These are phyloP conservation scores for Mimumesa dahlbomi DNA, from an alignment of 2,888 invertebrate species.

Conservation along the genomic window DNA sequence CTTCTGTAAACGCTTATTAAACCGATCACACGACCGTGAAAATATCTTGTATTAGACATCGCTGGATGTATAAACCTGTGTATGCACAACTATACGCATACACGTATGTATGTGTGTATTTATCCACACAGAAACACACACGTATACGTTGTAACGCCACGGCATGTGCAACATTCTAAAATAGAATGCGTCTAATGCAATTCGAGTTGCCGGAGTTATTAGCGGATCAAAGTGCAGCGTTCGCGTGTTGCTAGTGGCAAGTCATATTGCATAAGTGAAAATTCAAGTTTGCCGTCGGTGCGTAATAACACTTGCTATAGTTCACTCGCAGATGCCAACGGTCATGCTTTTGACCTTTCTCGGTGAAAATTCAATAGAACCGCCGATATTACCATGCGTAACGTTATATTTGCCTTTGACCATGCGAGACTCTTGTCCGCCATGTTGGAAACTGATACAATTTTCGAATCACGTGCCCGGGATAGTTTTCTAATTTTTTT, in stretches of 20 bases:
- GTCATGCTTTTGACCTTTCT: slow-evolving; percentile 8
- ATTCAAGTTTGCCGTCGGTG: slow-evolving; percentile 5
- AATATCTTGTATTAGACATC: slow-evolving; percentile 29
- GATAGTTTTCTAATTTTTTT: too few relatives aligned
- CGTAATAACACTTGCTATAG: slow-evolving; percentile 5
- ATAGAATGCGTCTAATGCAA: slow-evolving; percentile 25
- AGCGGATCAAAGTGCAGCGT: slow-evolving; percentile 39
- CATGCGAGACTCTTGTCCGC: too few relatives aligned
- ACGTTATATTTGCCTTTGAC: too few relatives aligned
- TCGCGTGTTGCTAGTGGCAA: slow-evolving; percentile 22
- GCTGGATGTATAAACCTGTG: slow-evolving; percentile 18
- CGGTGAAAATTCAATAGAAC: too few relatives aligned
- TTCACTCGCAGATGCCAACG: slow-evolving; percentile 6
- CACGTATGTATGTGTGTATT: too few relatives aligned
- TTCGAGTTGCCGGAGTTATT: slow-evolving; percentile 11
- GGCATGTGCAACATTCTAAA: slow-evolving; percentile 27
- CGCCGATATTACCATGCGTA: too few relatives aligned
- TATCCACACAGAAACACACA: too few relatives aligned
- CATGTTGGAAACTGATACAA: too few relatives aligned
- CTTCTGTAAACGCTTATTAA: slow-evolving; percentile 28
- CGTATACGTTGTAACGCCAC: not conserved
- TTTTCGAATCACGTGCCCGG: too few relatives aligned
- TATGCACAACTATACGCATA: too few relatives aligned
- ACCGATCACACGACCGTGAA: slow-evolving; percentile 41
- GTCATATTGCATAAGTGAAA: slow-evolving; percentile 40